Base-by-base conservation (phyloP, 2,113 vertebrate genomes). In the Siphamia tubifer region DNA sequence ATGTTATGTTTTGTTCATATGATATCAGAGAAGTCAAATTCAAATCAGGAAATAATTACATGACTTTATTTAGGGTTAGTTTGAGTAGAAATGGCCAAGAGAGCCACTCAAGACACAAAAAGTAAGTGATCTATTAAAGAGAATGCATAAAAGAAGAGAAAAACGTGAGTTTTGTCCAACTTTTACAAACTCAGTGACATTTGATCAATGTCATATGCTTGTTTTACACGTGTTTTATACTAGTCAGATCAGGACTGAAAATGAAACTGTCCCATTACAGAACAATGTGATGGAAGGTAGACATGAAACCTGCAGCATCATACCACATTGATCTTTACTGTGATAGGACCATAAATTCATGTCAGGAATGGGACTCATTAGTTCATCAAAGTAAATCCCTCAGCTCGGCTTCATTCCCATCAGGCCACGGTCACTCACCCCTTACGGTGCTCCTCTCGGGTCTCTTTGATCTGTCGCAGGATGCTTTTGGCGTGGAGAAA, bases 401-500 rank as follows among this genome's bases (percentile, higher is more conserved):
- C 53, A 32, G 42, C 28, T 71, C 34, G 1, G 60, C 49, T 44
- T 81, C 66, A 71, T 55, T 40, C 54, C 19, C 44, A 32, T 19
- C 25, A 47, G 58, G 71, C 44, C 43, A 45, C 1, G 13, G 39
- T 42, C 65, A 77, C 80, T 89, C 79, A 83, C 76, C 83, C 84
- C 63, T 77, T 77, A 54, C 80, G 77, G 65, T 60, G 79, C 49
- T 84, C 71, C 7, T 25, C 53, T 12, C 53, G 55, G 20, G 64
- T 52, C 36, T 84, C 88, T 82, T 70, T 86, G 83, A 89, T 88
- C 73, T 87, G 80, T 17, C 4, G 36, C 52, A 80, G 60, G 72
- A 81, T 60, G 27, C 63, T 77, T 73, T 81, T 80, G 64, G 85
- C 53, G n/a, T 55, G 63, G 51, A 89, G 79, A 74, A 88, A 83